Percentiles rank a stretch among this genome's conserved stretches.
phyloP scores from a whole-genome alignment of 2,888 invertebrate genomes.

The Keiferia lycopersicella region DNA sequence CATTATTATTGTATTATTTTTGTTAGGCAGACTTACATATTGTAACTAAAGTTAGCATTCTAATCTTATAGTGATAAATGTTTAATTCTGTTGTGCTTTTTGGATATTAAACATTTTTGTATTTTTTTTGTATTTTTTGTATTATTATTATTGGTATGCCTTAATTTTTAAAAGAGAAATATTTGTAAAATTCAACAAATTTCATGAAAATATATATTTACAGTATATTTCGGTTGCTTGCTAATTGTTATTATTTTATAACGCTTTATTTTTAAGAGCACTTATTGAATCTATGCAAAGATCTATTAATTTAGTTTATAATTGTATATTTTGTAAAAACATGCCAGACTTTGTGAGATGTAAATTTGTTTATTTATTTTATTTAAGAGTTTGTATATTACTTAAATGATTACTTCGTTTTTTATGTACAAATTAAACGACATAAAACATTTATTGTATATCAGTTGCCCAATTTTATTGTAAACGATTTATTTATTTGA shows the following conservation, averaged over 20 bases:
- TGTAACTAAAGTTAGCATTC: too few species aligned
- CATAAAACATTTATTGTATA: neutral
- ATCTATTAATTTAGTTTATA: conserved; percentile 47
- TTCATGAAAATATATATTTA: neutral
- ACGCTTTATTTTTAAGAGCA: conserved; percentile 41
- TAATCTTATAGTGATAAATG: too few species aligned
- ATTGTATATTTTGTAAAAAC: conserved; percentile 37
- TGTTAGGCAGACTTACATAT: too few species aligned
- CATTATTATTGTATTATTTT: too few species aligned
- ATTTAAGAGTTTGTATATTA: conserved; percentile 15
- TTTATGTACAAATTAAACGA: neutral
- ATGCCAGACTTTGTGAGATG: conserved; percentile 39
- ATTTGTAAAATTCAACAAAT: neutral
- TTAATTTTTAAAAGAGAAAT: too few species aligned
- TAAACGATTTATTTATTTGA: too few species aligned
- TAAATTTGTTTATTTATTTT: conserved; percentile 19
- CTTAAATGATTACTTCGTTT: neutral
- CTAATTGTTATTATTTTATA: conserved; percentile 22
- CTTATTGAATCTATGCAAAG: conserved; percentile 58
- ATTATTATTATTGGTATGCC: too few species aligned
- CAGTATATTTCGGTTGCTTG: neutral
- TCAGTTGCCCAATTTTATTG: neutral
- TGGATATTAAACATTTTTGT: too few species aligned
- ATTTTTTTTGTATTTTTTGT: too few species aligned
- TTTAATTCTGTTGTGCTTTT: too few species aligned